phyloP scores from a whole-genome alignment of 2,113 vertebrate genomes.

The Phylloscopus trochiloides region DNA sequence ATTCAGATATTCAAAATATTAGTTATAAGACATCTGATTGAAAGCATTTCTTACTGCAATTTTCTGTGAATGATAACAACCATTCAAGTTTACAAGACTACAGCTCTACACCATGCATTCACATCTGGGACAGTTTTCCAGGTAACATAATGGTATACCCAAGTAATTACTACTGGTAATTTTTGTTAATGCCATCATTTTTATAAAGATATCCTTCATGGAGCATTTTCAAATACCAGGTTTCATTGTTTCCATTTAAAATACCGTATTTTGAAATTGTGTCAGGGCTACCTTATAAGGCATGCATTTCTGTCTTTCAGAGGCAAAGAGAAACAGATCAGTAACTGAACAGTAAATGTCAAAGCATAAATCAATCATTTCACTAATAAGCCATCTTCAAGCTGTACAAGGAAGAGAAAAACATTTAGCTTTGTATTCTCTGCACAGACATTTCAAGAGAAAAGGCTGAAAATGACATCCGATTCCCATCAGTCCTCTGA shows the following conservation, averaged over 20 bases:
- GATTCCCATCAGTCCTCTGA: neutral
- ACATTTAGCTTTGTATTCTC: neutral
- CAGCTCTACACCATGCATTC: neutral
- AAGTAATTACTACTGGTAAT: neutral
- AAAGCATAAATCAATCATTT: conserved; percentile 60
- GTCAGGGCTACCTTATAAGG: neutral
- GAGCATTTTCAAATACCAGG: neutral
- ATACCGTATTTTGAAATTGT: neutral
- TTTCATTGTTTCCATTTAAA: neutral
- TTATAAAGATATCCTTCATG: neutral
- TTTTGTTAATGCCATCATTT: neutral
- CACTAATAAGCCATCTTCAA: conserved; percentile 41
- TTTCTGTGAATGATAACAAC: neutral
- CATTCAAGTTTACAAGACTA: neutral
- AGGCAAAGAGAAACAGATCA: conserved; percentile 54
- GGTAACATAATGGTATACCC: neutral
- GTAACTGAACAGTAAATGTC: conserved; percentile 50
- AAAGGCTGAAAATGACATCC: neutral
- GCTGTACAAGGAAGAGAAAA: neutral
- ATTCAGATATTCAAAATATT: neutral
- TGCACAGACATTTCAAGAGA: neutral
- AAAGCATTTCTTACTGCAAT: neutral
- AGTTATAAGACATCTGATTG: neutral
- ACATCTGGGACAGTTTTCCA: neutral
- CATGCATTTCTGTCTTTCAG: neutral